Percentiles rank a stretch among this genome's conserved stretches.
Evolutionary conservation across 2,888 invertebrate species (phyloP).

Genomic region (Bombyx huttoni): DNA sequence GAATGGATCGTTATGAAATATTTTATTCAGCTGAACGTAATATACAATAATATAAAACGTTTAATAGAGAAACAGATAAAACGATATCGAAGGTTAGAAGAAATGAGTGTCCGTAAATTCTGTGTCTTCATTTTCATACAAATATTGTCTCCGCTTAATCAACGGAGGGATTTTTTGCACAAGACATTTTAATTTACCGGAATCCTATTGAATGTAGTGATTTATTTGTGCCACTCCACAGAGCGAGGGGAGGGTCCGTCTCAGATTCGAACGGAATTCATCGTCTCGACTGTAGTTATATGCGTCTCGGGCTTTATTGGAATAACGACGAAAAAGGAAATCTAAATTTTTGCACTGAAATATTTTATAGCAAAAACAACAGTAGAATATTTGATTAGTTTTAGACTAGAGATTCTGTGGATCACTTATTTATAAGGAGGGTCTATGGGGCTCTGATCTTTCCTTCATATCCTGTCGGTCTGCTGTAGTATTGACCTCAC

Average conservation of each 20-base stretch:
- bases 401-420: too few relatives aligned
- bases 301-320: neutral
- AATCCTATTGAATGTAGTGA: constrained; percentile 23
- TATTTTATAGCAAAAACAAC: neutral
- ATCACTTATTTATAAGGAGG: too few relatives aligned
- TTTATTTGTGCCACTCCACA: constrained; percentile 11
- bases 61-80: neutral
- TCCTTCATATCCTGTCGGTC: too few relatives aligned
- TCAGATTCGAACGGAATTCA: neutral
- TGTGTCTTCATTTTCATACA: neutral
- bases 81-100: neutral
- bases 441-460: too few relatives aligned
- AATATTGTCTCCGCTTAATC: constrained; percentile 14
- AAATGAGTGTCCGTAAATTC: neutral
- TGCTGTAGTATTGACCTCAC: too few relatives aligned
- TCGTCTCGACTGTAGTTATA: neutral
- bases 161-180: constrained; percentile 13
- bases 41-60: neutral
- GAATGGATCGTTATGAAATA: too few relatives aligned
- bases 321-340: neutral
- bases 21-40: neutral
- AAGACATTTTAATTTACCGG: constrained; percentile 16
- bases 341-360: neutral
- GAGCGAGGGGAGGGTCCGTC: neutral
- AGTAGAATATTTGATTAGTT: too few relatives aligned